Evolutionary conservation across 1,140 invertebrate genomes (phyloP).

Genomic region (Drosophila truncata): DNA sequence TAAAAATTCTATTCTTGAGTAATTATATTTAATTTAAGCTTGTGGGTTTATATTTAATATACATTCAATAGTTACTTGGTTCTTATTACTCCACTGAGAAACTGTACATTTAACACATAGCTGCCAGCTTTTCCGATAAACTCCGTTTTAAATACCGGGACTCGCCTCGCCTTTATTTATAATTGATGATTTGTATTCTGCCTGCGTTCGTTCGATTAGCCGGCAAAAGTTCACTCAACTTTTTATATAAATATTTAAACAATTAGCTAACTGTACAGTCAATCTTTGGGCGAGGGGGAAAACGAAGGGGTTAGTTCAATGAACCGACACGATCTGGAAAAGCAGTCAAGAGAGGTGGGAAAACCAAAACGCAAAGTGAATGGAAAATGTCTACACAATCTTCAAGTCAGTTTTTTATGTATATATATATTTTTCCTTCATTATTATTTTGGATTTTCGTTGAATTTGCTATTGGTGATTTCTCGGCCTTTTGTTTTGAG

Average conservation of each 20-base stretch:
- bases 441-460: conserved; percentile 62
- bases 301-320: conserved; percentile 57
- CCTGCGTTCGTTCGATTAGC: conserved; percentile 24
- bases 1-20: neutral
- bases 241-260: conserved; percentile 60
- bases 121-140: neutral
- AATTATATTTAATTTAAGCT: neutral
- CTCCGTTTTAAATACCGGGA: neutral
- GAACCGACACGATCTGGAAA: conserved; percentile 67
- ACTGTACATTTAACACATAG: neutral
- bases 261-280: conserved; percentile 69
- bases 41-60: neutral
- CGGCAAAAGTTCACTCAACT: conserved; percentile 71
- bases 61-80: no score
- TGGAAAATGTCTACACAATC: conserved; percentile 81
- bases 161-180: neutral
- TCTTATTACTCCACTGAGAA: neutral
- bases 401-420: conserved; percentile 42
- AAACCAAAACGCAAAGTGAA: conserved; percentile 81
- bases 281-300: conserved; percentile 12
- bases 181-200: conserved; percentile 60
- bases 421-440: conserved; percentile 28
- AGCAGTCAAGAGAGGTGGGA: conserved; percentile 75
- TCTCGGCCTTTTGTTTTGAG: conserved; percentile 39
- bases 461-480: conserved; percentile 20